A percentile compares a stretch with the other conserved stretches of the same genome.
Conservation (phyloP, 92 coral and sea anemone genomes). For the Epizoanthus rinbou region DNA sequence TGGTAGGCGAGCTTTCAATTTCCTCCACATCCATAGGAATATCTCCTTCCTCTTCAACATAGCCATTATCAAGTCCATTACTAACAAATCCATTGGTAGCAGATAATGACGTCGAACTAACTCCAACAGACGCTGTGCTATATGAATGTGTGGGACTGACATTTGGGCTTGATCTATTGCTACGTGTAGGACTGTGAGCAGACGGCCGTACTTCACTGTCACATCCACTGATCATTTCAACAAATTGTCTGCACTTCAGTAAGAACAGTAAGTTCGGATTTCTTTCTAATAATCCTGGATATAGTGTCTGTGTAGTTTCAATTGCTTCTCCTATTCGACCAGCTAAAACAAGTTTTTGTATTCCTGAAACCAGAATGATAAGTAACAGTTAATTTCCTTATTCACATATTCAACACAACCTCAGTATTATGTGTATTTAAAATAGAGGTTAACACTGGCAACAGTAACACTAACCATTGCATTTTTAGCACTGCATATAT, state of each 20-base stretch:
- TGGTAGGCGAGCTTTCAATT: constrained; percentile 61
- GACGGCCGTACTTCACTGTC: constrained; percentile 96
- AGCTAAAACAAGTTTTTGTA: constrained; percentile 92
- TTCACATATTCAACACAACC: too few relatives aligned
- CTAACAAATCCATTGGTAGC: constrained; percentile 88
- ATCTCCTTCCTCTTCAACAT: constrained; percentile 74
- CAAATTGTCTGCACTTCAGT: constrained; percentile 96
- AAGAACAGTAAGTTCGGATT: constrained; percentile 91
- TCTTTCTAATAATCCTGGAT: constrained; percentile 96
- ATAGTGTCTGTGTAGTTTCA: constrained; percentile 94
- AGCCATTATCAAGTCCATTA: constrained; percentile 97
- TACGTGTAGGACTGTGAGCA: constrained; percentile 90
- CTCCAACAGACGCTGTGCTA: constrained; percentile 74
- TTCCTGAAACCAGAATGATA: constrained; percentile 64
- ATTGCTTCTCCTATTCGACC: constrained; percentile 99
- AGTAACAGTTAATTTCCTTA: not conserved
- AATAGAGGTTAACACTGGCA: too few relatives aligned
- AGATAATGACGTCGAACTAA: constrained; percentile 67
- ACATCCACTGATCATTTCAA: constrained; percentile 98
- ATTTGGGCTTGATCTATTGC: constrained; percentile 88
- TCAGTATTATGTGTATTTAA: too few relatives aligned
- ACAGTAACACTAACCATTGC: too few relatives aligned
- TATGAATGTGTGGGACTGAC: constrained; percentile 98
- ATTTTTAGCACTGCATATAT: too few relatives aligned
- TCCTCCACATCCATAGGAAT: constrained; percentile 95